Percentiles rank a stretch among this genome's conserved stretches.
phyloP scores from a whole-genome alignment of 2,113 vertebrate genomes.

The Callipepla californica region DNA sequence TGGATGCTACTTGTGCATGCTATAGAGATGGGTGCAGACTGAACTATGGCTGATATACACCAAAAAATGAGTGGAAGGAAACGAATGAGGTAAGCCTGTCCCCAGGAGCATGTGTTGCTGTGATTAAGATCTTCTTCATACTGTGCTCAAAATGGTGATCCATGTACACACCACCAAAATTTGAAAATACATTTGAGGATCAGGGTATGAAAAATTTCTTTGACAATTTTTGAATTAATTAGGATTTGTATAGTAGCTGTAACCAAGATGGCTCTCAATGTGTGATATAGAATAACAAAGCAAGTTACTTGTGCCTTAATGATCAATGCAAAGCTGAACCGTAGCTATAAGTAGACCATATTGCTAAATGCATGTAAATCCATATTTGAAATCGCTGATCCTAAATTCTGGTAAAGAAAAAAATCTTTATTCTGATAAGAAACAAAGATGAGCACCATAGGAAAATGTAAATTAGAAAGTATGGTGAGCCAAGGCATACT shows the following conservation, averaged over 20 bases:
- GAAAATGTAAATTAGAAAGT: neutral
- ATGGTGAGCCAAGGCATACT: accelerated
- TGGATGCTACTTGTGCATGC: neutral
- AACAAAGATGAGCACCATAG: neutral
- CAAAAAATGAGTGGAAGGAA: neutral
- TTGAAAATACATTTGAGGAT: neutral
- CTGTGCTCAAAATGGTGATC: neutral
- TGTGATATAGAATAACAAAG: neutral
- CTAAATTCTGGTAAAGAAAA: neutral
- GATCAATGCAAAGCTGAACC: neutral
- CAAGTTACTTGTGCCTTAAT: neutral
- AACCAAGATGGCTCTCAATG: neutral
- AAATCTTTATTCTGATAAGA: neutral
- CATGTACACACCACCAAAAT: accelerated
- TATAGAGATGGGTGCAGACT: neutral
- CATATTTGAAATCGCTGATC: neutral
- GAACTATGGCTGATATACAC: neutral
- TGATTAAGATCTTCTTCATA: neutral
- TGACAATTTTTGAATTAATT: neutral
- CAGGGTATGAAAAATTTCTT: neutral
- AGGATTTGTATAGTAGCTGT: neutral
- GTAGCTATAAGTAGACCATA: neutral
- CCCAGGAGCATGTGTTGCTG: neutral
- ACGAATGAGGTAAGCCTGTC: neutral
- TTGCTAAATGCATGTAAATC: neutral